A percentile compares a stretch with the other conserved stretches of the same genome.
Conservation (phyloP, 2,888 invertebrate species). For the Candidula unifasciata region DNA sequence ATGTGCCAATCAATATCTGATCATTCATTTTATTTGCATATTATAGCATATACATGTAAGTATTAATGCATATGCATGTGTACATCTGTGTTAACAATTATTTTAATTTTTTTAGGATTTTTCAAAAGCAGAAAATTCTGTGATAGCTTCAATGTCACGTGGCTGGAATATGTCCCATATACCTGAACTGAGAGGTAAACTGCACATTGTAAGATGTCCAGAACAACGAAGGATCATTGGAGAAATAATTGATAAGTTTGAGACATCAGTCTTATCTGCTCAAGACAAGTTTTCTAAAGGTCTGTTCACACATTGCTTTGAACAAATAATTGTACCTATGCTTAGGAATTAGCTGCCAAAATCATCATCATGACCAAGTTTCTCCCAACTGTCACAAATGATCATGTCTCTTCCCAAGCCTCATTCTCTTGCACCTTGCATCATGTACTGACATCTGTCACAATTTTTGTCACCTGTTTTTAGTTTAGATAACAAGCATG, state of each 20-base stretch:
- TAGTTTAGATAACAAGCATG: too few relatives aligned
- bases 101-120: neutral
- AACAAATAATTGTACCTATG: neutral
- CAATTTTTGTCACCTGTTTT: too few relatives aligned
- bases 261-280: conserved; percentile 14
- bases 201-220: neutral
- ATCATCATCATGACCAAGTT: too few relatives aligned
- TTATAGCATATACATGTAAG: too few relatives aligned
- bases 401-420: too few relatives aligned
- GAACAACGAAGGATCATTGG: neutral
- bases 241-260: conserved; percentile 33
- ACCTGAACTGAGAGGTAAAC: conserved; percentile 14
- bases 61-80: too few relatives aligned
- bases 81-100: too few relatives aligned
- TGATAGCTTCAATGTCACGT: neutral
- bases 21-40: too few relatives aligned
- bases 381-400: too few relatives aligned
- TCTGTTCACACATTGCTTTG: neutral
- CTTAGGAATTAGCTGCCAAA: neutral
- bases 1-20: too few relatives aligned
- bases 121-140: neutral
- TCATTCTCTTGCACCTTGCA: too few relatives aligned
- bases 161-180: conserved; percentile 42
- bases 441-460: neutral
- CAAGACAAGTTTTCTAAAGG: conserved; percentile 31